Base-by-base conservation (phyloP, 2,888 invertebrate genomes). In the Volucella inanis region DNA sequence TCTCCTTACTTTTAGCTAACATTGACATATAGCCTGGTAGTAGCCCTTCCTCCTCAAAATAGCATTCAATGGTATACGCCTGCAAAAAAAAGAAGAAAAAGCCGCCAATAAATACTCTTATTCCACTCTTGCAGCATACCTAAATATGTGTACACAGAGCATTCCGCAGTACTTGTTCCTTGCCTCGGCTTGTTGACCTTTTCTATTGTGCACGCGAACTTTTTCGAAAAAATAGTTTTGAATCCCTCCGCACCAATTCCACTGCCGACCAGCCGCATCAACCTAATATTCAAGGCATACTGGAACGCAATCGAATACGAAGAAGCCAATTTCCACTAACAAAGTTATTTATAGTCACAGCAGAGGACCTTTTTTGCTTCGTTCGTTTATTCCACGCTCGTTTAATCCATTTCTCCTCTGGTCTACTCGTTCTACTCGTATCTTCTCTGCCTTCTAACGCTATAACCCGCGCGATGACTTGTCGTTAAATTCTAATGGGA, bases 401-500 rank as follows among this genome's bases (percentile, higher is more conserved):
- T 55, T 49, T 11, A 11, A 22, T 18, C 49, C 41, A 10, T 45
- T 49, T 50, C 31, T 18, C 49, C 43, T 49, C 12, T 52, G 71
- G 65, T 62, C 61, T 71, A 76, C 79, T 71, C 64, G 45, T 67
- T 67, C 10, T 14, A 65, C 72, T 50, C 70, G 57, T 31, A 14
- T 50, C n/a, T 39, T 8, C 49, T 59, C 8, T 55, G 31, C 65
- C 64, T 31, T 71, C n/a, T 52, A 52, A 3, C 31, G 41, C 38
- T 31, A 55, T 78, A 61, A 49, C 65, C 54, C 67, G 47, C 62
- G 47, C 52, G 49, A 67, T 83, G 78, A 52, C 64, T 52, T 79
- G 84, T 80, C 84, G 80, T 85, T 85, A 85, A 80, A 85, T 80
- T 80, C 81, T 81, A 85, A 81, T 81, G 85, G 85, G 59, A 77